phyloP scores from a whole-genome alignment of 2,797 vertebrate species.

The Cheirogaleus major region DNA sequence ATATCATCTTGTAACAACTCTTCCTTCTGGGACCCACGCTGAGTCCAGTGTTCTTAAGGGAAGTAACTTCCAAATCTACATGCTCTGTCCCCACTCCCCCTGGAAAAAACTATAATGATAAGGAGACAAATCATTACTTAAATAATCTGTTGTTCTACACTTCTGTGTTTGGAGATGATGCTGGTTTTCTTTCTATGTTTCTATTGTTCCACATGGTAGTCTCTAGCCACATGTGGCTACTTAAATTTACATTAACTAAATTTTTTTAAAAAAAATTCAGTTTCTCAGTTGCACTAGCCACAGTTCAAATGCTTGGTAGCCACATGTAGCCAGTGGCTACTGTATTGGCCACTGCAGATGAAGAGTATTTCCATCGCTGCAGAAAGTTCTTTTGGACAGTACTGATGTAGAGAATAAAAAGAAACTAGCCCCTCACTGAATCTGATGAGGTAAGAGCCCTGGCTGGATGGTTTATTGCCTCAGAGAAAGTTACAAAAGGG shows the following conservation, averaged over 20 bases:
- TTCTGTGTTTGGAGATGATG: background rate
- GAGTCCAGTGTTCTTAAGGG: background rate
- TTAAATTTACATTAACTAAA: background rate
- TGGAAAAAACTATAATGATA: background rate
- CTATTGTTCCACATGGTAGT: background rate
- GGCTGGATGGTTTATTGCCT: background rate
- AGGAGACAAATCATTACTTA: background rate
- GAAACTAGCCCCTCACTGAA: background rate
- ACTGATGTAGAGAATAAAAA: background rate
- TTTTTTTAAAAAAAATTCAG: background rate
- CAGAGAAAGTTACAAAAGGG: background rate
- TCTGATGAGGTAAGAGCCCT: background rate
- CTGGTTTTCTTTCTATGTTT: background rate
- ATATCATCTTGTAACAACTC: background rate
- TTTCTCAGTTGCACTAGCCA: background rate
- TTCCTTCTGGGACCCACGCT: background rate
- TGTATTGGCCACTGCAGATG: rapidly evolving
- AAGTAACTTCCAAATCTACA: background rate
- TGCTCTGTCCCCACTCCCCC: too few relatives aligned
- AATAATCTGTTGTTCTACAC: background rate
- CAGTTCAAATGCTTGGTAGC: background rate
- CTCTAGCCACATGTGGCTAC: background rate
- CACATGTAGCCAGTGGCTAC: background rate
- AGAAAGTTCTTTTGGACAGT: background rate
- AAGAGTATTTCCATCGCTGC: background rate